Base-by-base conservation (phyloP, 2,797 vertebrate genomes). In the Falco concolor region DNA sequence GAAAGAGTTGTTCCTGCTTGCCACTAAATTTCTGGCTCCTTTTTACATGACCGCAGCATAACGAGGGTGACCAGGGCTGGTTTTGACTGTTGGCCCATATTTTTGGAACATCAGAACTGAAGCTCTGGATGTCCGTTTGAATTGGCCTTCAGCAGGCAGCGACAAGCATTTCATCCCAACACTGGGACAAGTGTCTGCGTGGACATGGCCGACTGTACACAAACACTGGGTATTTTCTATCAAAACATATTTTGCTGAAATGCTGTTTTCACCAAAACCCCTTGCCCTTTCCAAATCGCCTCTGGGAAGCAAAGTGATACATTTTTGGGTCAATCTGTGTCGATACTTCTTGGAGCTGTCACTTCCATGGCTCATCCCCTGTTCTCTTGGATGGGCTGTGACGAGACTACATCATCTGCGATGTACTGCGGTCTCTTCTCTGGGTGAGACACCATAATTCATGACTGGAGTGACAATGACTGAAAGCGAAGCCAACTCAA, bases 31-130 rank as follows among this genome's bases (percentile, higher is more conserved):
- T 61, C 65, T 13, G 5, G 18, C 25, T 64, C 23, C 6, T 76
- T 73, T 50, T 86, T 17, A 59, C 9, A 0, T 12, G 38, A 16
- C n/a, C 0, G 0, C 23, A 40, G 60, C n/a, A 11, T 68, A 61
- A 59, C 20, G 57, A 67, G 19, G 16, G 12, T n/a, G 74, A 23
- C 57, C 4, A 3, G 53, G 34, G 10, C 13, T 72, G 52, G 6
- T 32, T 93, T 75, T 63, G 67, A 47, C 25, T 7, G 3, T 25
- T 75, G 57, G 79, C 61, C 36, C 38, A 4, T 56, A 10, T 74
- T 89, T 89, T 81, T 68, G 65, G 67, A 89, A 49, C 36, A 25
- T 22, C 61, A 67, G 32, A 60, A 64, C 18, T 36, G 42, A 54
- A 78, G n/a, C 8, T 64, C 28, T 52, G 80, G 53, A 67, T 3